These are phyloP conservation scores for Chrysaora quinquecirrha DNA, from an alignment of 30 jellyfish, hydroid and myxozoan species.

Conservation along the genomic window DNA sequence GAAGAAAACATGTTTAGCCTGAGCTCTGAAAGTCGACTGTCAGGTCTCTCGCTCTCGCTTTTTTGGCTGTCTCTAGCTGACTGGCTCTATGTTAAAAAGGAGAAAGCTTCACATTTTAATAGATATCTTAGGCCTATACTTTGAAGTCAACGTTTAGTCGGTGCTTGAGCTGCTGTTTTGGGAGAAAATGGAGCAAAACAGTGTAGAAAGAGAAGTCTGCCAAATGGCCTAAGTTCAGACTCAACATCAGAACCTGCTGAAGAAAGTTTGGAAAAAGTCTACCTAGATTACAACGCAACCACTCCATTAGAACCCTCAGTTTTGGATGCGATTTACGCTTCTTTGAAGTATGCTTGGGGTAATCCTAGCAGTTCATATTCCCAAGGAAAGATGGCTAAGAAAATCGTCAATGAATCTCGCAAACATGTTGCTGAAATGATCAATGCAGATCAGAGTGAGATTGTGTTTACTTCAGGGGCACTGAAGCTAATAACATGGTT, in stretches of 20 bases:
- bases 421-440: constrained; percentile 70
- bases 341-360: constrained; percentile 91
- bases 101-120: too few species aligned
- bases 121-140: too few species aligned
- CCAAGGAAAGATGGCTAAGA: constrained; percentile 87
- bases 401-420: constrained; percentile 71
- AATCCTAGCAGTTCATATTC: constrained; percentile 94
- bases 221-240: background rate
- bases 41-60: too few species aligned
- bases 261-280: constrained; percentile 21
- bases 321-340: constrained; percentile 52
- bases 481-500: constrained; percentile 89
- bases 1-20: too few species aligned
- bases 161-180: too few species aligned
- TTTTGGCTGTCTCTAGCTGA: too few species aligned
- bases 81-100: too few species aligned
- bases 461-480: constrained; percentile 93
- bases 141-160: too few species aligned
- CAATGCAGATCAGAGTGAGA: constrained; percentile 54
- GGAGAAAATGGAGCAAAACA: background rate
- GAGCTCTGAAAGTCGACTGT: too few species aligned
- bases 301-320: constrained; percentile 95
- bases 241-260: background rate
- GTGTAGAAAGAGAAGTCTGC: background rate
- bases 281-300: constrained; percentile 92